Conservation (phyloP, 2,797 vertebrate genomes). For the Mormyrops attenuatus region DNA sequence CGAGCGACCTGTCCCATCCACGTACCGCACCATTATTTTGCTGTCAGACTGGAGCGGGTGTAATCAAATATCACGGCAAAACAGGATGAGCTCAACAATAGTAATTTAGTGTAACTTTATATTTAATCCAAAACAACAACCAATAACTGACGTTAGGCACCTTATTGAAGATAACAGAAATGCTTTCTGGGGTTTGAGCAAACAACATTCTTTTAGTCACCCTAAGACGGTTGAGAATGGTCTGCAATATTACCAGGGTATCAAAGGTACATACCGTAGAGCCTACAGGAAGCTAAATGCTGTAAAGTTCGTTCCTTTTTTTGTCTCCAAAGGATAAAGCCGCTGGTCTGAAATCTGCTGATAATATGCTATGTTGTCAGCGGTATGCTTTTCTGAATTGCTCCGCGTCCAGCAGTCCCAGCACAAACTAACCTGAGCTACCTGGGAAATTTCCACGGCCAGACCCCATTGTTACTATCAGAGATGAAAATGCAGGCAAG, state of each 20-base stretch:
- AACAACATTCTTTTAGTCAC: not conserved
- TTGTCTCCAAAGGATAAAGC: not conserved
- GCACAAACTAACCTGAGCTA: not conserved
- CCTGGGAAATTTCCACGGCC: constrained; percentile 4
- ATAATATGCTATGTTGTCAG: not conserved
- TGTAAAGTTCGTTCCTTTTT: not conserved
- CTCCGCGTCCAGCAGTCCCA: not conserved
- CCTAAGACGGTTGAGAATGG: not conserved
- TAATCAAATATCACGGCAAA: not conserved
- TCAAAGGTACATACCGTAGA: not conserved
- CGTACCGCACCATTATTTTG: not conserved
- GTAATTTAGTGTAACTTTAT: constrained; percentile 1
- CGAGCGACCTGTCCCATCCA: not conserved
- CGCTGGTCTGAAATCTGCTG: not conserved
- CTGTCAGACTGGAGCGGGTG: not conserved
- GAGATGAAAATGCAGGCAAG: not conserved
- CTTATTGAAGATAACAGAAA: not conserved
- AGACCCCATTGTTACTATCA: not conserved
- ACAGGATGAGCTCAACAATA: not conserved
- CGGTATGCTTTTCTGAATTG: not conserved
- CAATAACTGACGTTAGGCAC: not conserved
- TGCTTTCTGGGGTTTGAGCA: not conserved
- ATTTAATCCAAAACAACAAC: not conserved
- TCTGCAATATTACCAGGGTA: not conserved
- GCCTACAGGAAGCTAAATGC: not conserved